phyloP scores from a whole-genome alignment of 2,888 invertebrate species.

The Oxytorus armatus region DNA sequence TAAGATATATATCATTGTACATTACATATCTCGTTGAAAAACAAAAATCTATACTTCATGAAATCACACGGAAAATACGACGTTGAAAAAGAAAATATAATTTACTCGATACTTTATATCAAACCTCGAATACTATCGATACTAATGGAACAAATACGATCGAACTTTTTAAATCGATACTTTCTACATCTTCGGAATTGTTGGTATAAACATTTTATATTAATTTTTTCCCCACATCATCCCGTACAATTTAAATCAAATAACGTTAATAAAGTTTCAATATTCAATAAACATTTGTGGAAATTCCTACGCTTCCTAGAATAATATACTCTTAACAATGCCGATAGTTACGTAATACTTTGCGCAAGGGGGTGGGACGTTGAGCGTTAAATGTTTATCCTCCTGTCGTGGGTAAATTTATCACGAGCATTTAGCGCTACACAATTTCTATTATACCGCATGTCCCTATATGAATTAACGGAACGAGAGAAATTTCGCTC shows the following conservation, averaged over 20 bases:
- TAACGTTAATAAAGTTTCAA: not conserved
- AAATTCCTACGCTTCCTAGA: not conserved
- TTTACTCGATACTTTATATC: no score
- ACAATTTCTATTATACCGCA: slow-evolving; percentile 21
- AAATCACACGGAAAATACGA: not conserved
- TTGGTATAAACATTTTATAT: no score
- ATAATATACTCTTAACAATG: not conserved
- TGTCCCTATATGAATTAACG: slow-evolving; percentile 26
- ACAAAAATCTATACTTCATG: not conserved
- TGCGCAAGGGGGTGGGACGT: no score
- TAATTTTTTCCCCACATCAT: no score
- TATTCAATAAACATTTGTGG: not conserved
- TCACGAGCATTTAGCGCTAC: slow-evolving; percentile 7
- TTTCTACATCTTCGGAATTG: no score
- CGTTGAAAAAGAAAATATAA: no score
- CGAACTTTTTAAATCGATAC: no score
- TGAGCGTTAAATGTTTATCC: not conserved
- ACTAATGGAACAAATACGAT: no score
- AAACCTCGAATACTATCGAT: no score
- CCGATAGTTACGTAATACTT: not conserved
- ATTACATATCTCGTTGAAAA: not conserved
- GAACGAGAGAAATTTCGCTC: slow-evolving; percentile 8
- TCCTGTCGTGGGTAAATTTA: not conserved
- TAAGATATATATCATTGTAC: not conserved
- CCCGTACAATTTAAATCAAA: no score